Percentiles rank a stretch among this genome's conserved stretches.
Conservation (phyloP, 2,113 vertebrate species). For the Scytalopus superciliaris region DNA sequence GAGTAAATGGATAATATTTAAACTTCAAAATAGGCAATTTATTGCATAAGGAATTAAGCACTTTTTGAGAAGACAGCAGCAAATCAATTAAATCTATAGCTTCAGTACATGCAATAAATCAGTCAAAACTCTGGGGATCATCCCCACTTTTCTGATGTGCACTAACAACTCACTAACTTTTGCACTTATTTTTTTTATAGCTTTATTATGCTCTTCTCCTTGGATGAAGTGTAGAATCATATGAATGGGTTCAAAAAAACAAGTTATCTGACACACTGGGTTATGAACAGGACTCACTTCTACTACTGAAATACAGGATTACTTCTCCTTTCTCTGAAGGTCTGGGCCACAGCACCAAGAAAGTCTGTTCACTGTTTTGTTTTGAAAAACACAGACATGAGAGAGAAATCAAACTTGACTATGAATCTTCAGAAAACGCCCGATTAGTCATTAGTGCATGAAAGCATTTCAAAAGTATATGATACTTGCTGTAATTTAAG, state of each 20-base stretch:
- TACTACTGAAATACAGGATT: not conserved
- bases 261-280: not conserved
- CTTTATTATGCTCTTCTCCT: not conserved
- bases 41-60: constrained; percentile 25
- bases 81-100: constrained; percentile 15
- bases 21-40: constrained; percentile 14
- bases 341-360: not conserved
- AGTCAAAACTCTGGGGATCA: not conserved
- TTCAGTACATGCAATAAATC: not conserved
- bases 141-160: not conserved
- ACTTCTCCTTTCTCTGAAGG: not conserved
- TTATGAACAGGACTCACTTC: not conserved
- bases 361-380: not conserved
- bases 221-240: not conserved
- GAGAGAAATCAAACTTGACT: not conserved
- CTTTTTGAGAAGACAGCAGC: not conserved
- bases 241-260: not conserved
- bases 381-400: not conserved
- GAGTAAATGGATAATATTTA: constrained; percentile 29
- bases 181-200: not conserved
- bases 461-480: not conserved
- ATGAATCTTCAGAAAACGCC: not conserved
- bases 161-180: not conserved
- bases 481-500: not conserved
- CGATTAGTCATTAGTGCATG: rapidly evolving